phyloP scores from a whole-genome alignment of 2,113 vertebrate genomes.

The Anser brachyrhynchus region DNA sequence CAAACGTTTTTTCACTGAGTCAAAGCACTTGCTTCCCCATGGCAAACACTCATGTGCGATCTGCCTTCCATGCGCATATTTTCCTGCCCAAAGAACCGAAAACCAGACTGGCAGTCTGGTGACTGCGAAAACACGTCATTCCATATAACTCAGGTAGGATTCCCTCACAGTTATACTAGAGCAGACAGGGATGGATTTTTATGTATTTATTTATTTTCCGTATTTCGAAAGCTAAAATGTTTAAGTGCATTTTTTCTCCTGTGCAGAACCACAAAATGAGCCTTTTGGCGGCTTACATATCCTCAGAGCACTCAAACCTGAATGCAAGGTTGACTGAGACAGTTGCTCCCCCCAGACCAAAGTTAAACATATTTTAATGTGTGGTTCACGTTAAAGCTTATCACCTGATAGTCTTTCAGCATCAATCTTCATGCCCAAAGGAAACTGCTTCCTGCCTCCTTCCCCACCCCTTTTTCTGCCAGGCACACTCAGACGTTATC shows the following conservation, averaged over 20 bases:
- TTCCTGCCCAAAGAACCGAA: not conserved
- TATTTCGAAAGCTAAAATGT: not conserved
- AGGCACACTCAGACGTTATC: not conserved
- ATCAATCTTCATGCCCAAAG: not conserved
- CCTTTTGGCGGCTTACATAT: not conserved
- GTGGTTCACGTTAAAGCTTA: not conserved
- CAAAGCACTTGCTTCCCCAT: not conserved
- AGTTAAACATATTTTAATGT: not conserved
- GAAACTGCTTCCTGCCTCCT: not conserved
- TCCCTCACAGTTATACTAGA: not conserved
- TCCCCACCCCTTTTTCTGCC: not conserved
- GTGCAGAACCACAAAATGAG: not conserved
- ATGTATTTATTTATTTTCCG: not conserved
- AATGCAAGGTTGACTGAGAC: not conserved
- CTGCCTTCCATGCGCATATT: not conserved
- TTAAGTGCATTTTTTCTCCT: not conserved
- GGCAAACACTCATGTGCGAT: not conserved
- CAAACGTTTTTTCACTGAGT: not conserved
- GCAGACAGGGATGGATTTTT: not conserved
- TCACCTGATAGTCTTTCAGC: not conserved
- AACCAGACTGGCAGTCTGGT: not conserved
- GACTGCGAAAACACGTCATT: not conserved
- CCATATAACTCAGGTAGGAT: not conserved
- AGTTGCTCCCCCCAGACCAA: not conserved
- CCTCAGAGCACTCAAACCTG: not conserved